Base-by-base conservation (phyloP, 2,113 vertebrate genomes). In the Xenopus borealis region DNA sequence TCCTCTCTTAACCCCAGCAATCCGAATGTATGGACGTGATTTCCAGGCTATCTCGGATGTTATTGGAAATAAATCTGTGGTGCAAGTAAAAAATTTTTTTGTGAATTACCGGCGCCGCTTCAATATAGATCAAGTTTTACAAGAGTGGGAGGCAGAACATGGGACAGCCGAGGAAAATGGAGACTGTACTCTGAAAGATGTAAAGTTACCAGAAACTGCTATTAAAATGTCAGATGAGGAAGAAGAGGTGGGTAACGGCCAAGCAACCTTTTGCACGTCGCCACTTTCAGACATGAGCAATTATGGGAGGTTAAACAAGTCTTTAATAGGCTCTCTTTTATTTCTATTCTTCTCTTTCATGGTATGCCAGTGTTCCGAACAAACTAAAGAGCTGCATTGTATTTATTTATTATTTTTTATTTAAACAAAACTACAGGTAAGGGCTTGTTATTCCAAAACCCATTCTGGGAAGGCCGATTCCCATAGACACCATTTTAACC, bases 11-110 rank as follows among this genome's bases (percentile, higher is more conserved):
- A 20, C 14, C 75, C 78, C 78, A 99, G 97, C 96, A 80, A 98
- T 99, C 85, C 92, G 97, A 84, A 97, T 97, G 82, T 99, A 98
- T 0, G 96, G 97, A 11, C 92, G 95, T 74, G 96, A 99, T 85
- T 97, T 97, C 78, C 95, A 97, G 82, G 97, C 97, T 12, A 98
- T 99, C 85, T 97, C 96, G 3, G 97, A 99, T 61, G 97, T 99
- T 77, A 98, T 99, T 62, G 96, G 96, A 80, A 99, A 98, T 89
- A 99, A 99, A 83, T 97, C 96, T 12, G 94, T 98, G 83, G 93
- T 96, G 50, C 97, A 99, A 84, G 96, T 99, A 86, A 98, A 96
- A 86, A 98, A 98, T 90, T 99, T 99, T 86, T 94, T 99, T 84
- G 94, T 98, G 79, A 99, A 96, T 88, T 99, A 99, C 66, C 93